Evolutionary conservation across 2,113 vertebrate genomes (phyloP).

Genomic region (Pica pica): DNA sequence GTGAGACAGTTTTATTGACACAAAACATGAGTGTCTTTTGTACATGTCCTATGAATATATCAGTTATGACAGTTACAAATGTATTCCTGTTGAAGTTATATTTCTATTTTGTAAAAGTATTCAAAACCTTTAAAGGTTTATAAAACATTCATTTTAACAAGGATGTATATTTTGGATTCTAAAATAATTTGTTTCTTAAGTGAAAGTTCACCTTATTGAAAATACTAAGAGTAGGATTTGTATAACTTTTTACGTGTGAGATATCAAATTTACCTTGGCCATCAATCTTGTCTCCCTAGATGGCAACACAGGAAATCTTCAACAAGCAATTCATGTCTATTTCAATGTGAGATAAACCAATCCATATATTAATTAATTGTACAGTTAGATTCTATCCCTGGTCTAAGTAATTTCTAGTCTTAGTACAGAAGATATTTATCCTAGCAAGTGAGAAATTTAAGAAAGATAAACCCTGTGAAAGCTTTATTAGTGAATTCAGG

Average conservation of each 20-base stretch:
- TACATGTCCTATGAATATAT: background rate
- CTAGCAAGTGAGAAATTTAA: background rate
- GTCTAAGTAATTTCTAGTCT: background rate
- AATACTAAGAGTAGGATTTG: background rate
- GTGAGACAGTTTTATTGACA: background rate
- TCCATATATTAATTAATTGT: background rate
- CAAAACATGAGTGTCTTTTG: background rate
- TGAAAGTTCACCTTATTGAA: background rate
- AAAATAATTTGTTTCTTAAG: background rate
- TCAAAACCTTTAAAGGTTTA: background rate
- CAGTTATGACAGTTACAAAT: background rate
- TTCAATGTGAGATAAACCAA: background rate
- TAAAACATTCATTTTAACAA: background rate
- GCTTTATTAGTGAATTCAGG: background rate
- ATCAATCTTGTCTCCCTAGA: background rate
- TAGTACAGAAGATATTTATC: background rate
- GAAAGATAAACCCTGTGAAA: fast-evolving
- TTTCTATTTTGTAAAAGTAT: background rate
- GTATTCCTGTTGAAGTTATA: background rate
- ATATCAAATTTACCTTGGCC: background rate
- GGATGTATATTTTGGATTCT: background rate
- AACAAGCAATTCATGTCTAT: background rate
- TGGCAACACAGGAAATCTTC: background rate
- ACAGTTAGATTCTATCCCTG: background rate
- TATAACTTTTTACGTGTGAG: background rate